Percentiles rank a stretch among this genome's conserved stretches.
Conservation (phyloP, 2,888 invertebrate species). For the Drosophila birchii region DNA sequence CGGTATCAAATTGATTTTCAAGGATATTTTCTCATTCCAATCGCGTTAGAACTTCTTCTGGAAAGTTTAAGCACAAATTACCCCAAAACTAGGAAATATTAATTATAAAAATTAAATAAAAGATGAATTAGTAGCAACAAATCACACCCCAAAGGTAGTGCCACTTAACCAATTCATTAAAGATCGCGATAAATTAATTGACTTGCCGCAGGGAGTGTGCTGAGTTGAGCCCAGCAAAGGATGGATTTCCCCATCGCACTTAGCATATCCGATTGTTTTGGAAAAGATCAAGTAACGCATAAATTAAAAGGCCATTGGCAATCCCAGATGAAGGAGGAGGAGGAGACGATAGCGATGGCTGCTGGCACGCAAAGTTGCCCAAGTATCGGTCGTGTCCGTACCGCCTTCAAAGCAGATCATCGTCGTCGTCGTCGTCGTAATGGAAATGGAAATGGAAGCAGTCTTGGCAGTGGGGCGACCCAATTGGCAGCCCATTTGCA, state of each 20-base stretch:
- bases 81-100: background rate
- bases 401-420: slow-evolving; percentile 52
- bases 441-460: slow-evolving; percentile 44
- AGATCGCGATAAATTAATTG: slow-evolving; percentile 8
- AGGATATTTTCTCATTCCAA: background rate
- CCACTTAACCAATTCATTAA: slow-evolving; percentile 8
- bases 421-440: slow-evolving; percentile 4
- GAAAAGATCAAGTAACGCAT: slow-evolving; percentile 53
- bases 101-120: background rate
- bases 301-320: slow-evolving; percentile 71
- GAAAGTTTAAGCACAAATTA: too few relatives aligned
- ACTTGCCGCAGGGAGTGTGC: slow-evolving; percentile 5
- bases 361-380: slow-evolving; percentile 73
- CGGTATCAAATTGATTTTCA: background rate
- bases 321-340: slow-evolving; percentile 30
- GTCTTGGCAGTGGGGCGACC: slow-evolving; percentile 54
- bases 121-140: background rate
- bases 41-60: too few relatives aligned
- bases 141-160: background rate
- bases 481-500: slow-evolving; percentile 72
- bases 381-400: slow-evolving; percentile 56
- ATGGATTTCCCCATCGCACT: slow-evolving; percentile 31
- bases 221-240: slow-evolving; percentile 1
- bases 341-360: background rate
- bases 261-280: slow-evolving; percentile 43